Evolutionary conservation across 92 coral and sea anemone genomes (phyloP).

Genomic region (Actinernus sp.): DNA sequence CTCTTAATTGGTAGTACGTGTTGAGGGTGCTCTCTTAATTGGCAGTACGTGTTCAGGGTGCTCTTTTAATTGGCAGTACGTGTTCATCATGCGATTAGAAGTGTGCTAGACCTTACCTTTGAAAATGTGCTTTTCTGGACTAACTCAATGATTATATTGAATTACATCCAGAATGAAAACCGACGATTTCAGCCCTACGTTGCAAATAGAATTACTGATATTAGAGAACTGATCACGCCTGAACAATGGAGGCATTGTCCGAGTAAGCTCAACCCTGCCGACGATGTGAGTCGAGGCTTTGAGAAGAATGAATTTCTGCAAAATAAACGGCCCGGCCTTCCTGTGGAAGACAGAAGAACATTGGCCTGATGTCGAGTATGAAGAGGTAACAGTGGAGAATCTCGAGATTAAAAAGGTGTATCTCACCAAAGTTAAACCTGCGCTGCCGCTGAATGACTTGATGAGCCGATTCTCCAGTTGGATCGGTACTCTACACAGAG

Average conservation of each 20-base stretch:
- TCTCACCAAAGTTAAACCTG: conserved; percentile 1
- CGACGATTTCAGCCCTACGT: no score
- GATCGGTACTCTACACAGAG: conserved; percentile 8
- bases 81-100: no score
- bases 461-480: conserved; percentile 38
- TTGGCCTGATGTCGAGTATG: conserved; percentile 24
- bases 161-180: no score
- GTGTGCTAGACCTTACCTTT: no score
- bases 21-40: no score
- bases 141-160: no score
- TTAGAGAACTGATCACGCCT: conserved; percentile 26
- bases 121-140: no score
- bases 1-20: no score
- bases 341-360: conserved; percentile 24
- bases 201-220: conserved; percentile 60
- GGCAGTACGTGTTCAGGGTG: no score
- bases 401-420: conserved; percentile 36
- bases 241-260: conserved; percentile 56
- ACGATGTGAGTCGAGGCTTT: conserved; percentile 43
- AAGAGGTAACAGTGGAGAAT: conserved; percentile 5
- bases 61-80: no score
- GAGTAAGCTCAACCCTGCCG: conserved; percentile 34
- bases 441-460: conserved; percentile 18
- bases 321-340: conserved; percentile 37
- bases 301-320: conserved; percentile 2